Evolutionary conservation across 2,113 vertebrate species (phyloP).

Genomic region (Cyanoderma ruficeps): DNA sequence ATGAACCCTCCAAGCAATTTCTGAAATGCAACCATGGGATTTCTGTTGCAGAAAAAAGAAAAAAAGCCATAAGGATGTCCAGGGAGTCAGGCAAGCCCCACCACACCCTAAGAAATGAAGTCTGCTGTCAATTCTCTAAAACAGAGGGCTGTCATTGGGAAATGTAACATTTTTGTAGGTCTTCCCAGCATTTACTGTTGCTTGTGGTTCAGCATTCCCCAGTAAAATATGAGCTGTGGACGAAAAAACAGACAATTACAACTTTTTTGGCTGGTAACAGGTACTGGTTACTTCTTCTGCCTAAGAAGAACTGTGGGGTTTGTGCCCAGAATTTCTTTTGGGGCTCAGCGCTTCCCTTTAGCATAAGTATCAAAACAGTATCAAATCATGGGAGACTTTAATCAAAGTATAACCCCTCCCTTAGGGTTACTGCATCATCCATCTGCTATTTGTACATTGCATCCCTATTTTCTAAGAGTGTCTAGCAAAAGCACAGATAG

Average conservation of each 20-base stretch:
- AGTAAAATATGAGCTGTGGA: neutral
- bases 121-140: neutral
- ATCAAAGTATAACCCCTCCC: neutral
- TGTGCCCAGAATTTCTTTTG: neutral
- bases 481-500: neutral
- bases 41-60: neutral
- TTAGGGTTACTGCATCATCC: neutral
- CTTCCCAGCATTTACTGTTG: neutral
- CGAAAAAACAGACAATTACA: neutral
- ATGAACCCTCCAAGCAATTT: neutral
- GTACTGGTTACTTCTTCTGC: neutral
- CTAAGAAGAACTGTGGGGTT: neutral
- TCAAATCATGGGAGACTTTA: accelerated
- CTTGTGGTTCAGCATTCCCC: neutral
- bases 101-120: neutral
- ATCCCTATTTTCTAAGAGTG: neutral
- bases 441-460: neutral
- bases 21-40: neutral
- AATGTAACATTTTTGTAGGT: neutral
- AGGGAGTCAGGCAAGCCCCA: neutral
- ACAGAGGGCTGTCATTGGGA: neutral
- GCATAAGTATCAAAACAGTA: neutral
- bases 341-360: neutral
- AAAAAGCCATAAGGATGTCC: neutral
- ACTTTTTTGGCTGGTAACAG: neutral